These are phyloP conservation scores for Phocides pigmalion DNA, from an alignment of 1,140 invertebrate species.

Conservation along the genomic window DNA sequence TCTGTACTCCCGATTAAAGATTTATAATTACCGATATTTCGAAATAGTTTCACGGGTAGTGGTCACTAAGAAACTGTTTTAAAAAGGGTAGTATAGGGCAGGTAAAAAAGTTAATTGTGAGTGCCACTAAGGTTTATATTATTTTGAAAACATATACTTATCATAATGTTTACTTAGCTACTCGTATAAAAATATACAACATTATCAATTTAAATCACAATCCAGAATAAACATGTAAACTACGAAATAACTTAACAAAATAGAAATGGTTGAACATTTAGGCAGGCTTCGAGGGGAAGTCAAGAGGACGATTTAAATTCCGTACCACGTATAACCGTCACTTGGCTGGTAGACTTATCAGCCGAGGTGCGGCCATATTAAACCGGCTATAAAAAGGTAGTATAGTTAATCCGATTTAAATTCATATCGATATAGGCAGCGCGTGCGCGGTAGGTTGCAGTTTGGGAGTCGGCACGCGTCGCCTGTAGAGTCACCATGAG, in stretches of 20 bases:
- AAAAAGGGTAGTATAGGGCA: too few relatives aligned
- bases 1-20: too few relatives aligned
- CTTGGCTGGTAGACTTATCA: slow-evolving; percentile 37
- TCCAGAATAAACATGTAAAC: neutral
- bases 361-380: slow-evolving; percentile 40
- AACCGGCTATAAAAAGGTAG: slow-evolving; percentile 38
- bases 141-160: too few relatives aligned
- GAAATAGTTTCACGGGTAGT: too few relatives aligned
- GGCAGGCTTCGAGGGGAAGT: slow-evolving; percentile 9
- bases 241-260: slow-evolving; percentile 9
- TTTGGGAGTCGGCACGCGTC: slow-evolving; percentile 61
- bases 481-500: slow-evolving; percentile 41
- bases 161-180: too few relatives aligned
- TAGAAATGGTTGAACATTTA: slow-evolving; percentile 3
- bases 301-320: slow-evolving; percentile 27
- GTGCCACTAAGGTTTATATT: too few relatives aligned
- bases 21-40: too few relatives aligned
- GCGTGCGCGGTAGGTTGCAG: slow-evolving; percentile 60
- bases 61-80: too few relatives aligned
- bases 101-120: too few relatives aligned
- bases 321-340: slow-evolving; percentile 39
- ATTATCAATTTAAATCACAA: neutral
- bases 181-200: too few relatives aligned
- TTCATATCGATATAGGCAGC: slow-evolving; percentile 65
- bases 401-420: slow-evolving; percentile 69